Evolutionary conservation across 2,888 invertebrate genomes (phyloP).

Genomic region (Oxyscelio sp.): DNA sequence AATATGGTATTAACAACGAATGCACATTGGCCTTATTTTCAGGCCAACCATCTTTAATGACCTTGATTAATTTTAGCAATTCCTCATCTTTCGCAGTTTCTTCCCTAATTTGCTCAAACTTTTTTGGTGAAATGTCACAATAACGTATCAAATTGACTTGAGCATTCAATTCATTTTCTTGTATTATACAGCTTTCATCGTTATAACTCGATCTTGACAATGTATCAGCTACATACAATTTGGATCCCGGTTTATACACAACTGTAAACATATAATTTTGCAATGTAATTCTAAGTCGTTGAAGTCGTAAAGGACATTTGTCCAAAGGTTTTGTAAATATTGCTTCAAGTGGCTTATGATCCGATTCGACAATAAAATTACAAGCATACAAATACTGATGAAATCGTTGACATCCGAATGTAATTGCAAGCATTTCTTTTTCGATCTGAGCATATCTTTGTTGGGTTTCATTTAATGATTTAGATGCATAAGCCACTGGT

Average conservation of each 20-base stretch:
- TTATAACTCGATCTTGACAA: conserved; percentile 77
- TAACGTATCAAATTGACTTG: conserved; percentile 4
- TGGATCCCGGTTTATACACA: conserved; percentile 78
- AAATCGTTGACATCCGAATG: conserved; percentile 74
- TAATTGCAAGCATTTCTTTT: conserved; percentile 73
- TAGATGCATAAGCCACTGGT: conserved; percentile 77
- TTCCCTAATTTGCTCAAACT: not conserved
- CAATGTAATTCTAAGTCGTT: conserved; percentile 39
- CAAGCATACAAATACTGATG: conserved; percentile 60
- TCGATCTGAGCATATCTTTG: conserved; percentile 70
- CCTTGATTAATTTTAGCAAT: conserved; percentile 55
- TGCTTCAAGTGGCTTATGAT: conserved; percentile 64
- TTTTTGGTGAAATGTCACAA: not conserved
- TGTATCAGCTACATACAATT: conserved; percentile 80
- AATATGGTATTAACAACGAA: too few relatives aligned
- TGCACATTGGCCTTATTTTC: not conserved
- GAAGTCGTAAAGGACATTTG: conserved; percentile 47
- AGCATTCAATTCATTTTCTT: conserved; percentile 42
- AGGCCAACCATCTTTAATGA: conserved; percentile 61
- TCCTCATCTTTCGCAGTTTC: conserved; percentile 2
- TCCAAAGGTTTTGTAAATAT: conserved; percentile 79
- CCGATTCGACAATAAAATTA: conserved; percentile 54
- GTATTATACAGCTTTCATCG: conserved; percentile 12
- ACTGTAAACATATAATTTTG: conserved; percentile 63
- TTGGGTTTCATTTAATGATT: conserved; percentile 61